Conservation (phyloP, 1,140 invertebrate species). For the Adoxophyes honmai region DNA sequence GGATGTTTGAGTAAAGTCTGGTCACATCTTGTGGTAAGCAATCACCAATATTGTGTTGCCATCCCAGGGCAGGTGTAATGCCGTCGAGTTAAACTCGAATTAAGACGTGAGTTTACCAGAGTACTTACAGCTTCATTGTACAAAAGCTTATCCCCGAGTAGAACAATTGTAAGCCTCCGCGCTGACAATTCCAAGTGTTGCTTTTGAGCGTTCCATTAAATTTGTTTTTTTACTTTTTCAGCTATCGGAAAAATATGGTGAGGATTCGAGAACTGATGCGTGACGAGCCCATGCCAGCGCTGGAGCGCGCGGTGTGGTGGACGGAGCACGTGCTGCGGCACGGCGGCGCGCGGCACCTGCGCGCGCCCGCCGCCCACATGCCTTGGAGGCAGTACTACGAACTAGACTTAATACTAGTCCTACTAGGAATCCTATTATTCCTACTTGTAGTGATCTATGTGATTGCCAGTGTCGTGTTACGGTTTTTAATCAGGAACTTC, state of each 20-base stretch:
- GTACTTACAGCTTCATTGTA: no score
- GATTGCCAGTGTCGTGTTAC: not conserved
- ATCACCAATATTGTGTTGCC: no score
- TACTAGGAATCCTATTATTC: not conserved
- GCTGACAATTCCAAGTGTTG: no score
- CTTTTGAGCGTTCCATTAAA: no score
- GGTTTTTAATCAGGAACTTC: no score
- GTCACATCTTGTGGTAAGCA: no score
- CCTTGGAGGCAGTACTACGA: constrained; percentile 38
- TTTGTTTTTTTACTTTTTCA: constrained; percentile 17
- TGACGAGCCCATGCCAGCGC: constrained; percentile 25
- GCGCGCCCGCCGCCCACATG: constrained; percentile 41
- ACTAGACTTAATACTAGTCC: constrained; percentile 25
- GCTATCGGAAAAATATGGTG: constrained; percentile 32
- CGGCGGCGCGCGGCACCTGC: constrained; percentile 62
- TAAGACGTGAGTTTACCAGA: no score
- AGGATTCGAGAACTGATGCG: constrained; percentile 26
- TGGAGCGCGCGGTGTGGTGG: constrained; percentile 76
- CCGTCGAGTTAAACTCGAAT: no score
- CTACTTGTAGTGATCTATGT: not conserved
- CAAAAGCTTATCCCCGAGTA: no score
- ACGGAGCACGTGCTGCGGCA: constrained; percentile 77
- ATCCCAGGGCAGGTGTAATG: no score
- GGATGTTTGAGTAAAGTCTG: no score
- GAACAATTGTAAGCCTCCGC: no score